Conservation (phyloP, 1,140 invertebrate species). For the Eulimnadia texana region DNA sequence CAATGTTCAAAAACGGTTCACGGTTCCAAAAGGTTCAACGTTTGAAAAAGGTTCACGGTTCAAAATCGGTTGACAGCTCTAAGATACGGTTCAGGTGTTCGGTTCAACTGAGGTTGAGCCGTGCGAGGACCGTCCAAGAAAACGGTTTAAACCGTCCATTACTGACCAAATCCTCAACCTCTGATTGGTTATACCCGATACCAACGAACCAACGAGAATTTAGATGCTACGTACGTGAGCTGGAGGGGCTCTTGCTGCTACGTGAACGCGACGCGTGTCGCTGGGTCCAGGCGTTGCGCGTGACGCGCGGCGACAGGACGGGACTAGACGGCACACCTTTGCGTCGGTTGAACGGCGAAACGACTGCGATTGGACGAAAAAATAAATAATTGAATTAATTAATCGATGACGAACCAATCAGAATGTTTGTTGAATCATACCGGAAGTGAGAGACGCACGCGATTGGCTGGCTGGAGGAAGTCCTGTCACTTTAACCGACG, state of each 20-base stretch:
- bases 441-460: neutral
- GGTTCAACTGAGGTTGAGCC: too few species aligned
- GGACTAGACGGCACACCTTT: slow-evolving; percentile 8
- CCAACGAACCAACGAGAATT: neutral
- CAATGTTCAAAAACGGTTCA: too few species aligned
- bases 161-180: neutral
- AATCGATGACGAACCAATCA: neutral
- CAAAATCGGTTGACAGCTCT: too few species aligned
- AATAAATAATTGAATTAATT: neutral
- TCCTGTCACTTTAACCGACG: slow-evolving; percentile 5
- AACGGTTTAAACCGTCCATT: too few species aligned
- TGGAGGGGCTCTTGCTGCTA: neutral
- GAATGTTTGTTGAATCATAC: neutral
- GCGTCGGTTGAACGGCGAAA: slow-evolving; percentile 1
- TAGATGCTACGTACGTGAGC: neutral
- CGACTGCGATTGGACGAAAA: neutral
- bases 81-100: too few species aligned
- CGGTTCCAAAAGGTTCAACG: too few species aligned
- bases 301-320: slow-evolving; percentile 9
- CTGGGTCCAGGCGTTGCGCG: slow-evolving; percentile 6
- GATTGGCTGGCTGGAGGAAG: neutral
- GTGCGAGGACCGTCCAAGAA: too few species aligned
- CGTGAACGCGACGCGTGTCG: neutral
- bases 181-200: neutral
- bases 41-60: too few species aligned